These are phyloP conservation scores for Parelbella ahira DNA, from an alignment of 2,888 invertebrate species.

Conservation along the genomic window DNA sequence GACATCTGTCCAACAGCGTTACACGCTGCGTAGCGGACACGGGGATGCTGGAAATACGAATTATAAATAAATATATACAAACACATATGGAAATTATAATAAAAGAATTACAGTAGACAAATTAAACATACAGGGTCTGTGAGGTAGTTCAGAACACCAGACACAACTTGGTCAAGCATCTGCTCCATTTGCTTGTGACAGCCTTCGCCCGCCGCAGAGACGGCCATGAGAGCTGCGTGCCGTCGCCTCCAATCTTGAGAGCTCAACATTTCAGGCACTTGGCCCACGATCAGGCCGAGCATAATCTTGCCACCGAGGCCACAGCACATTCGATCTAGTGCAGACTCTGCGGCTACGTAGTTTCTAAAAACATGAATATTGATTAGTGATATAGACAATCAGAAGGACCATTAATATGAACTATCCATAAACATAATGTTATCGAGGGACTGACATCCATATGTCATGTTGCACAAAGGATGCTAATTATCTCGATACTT, in stretches of 20 bases:
- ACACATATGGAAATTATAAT: too few species aligned
- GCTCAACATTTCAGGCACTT: slow-evolving; percentile 92
- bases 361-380: slow-evolving; percentile 81
- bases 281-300: slow-evolving; percentile 91
- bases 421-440: too few species aligned
- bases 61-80: not conserved
- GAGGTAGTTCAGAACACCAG: slow-evolving; percentile 92
- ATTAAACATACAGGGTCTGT: slow-evolving; percentile 86
- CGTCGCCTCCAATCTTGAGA: slow-evolving; percentile 91
- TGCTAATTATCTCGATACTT: slow-evolving; percentile 72
- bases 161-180: slow-evolving; percentile 95
- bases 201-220: slow-evolving; percentile 98
- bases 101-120: too few species aligned
- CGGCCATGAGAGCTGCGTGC: slow-evolving; percentile 99
- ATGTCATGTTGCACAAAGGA: slow-evolving; percentile 51
- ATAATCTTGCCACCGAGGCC: slow-evolving; percentile 96
- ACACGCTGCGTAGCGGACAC: slow-evolving; percentile 98
- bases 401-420: too few species aligned
- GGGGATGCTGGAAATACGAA: slow-evolving; percentile 84
- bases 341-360: slow-evolving; percentile 97
- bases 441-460: slow-evolving; percentile 72
- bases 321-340: slow-evolving; percentile 97
- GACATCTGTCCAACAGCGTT: slow-evolving; percentile 99
- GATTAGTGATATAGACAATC: too few species aligned
- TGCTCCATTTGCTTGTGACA: slow-evolving; percentile 99